Percentiles rank a stretch among this genome's conserved stretches.
These are phyloP conservation scores for Scotopteryx bipunctaria DNA, from an alignment of 2,888 invertebrate species.

Conservation along the genomic window DNA sequence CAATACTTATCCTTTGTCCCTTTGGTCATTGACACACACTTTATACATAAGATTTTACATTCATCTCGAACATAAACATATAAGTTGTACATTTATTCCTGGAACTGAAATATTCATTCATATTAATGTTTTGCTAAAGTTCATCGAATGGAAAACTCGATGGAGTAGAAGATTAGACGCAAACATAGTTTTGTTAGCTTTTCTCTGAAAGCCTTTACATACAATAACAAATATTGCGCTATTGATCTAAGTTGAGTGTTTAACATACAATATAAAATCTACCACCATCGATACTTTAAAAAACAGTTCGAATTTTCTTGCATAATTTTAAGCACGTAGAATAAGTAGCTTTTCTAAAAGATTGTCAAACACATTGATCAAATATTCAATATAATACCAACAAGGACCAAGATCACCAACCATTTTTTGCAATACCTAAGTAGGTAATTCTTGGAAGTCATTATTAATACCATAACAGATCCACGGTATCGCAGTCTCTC, in stretches of 20 bases:
- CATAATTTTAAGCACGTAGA: too few relatives aligned
- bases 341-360: too few relatives aligned
- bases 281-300: neutral
- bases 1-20: too few relatives aligned
- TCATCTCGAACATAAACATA: too few relatives aligned
- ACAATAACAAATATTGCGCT: constrained; percentile 8
- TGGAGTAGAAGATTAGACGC: constrained; percentile 30
- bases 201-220: constrained; percentile 17
- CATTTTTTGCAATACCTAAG: too few relatives aligned
- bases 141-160: constrained; percentile 31
- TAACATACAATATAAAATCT: constrained; percentile 2
- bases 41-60: too few relatives aligned
- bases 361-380: too few relatives aligned
- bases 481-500: constrained; percentile 52
- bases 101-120: constrained; percentile 18
- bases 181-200: constrained; percentile 22
- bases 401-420: too few relatives aligned
- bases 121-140: constrained; percentile 20
- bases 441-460: constrained; percentile 51
- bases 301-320: too few relatives aligned
- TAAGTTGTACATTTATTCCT: constrained; percentile 10
- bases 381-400: too few relatives aligned
- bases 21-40: too few relatives aligned
- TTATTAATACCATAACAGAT: constrained; percentile 73
- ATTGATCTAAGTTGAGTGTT: constrained; percentile 10